Conservation (phyloP, 2,888 invertebrate genomes). For the Sarcophaga rosellei region DNA sequence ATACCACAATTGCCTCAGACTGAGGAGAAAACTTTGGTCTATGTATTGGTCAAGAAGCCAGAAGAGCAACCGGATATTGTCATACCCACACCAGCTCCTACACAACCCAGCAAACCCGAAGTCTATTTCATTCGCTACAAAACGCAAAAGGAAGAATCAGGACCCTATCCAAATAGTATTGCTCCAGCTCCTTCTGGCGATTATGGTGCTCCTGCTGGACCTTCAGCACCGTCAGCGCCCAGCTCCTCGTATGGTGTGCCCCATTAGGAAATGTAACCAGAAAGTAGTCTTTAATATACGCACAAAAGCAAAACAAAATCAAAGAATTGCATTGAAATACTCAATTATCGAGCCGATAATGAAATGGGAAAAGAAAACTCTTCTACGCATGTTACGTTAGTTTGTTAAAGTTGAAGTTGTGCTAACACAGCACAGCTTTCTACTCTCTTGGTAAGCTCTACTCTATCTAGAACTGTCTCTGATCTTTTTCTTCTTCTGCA, state of each 20-base stretch:
- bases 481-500: background rate
- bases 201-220: conserved; percentile 78
- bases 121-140: conserved; percentile 90
- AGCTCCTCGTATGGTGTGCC: conserved; percentile 80
- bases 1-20: conserved; percentile 86
- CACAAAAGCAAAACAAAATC: conserved; percentile 30
- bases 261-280: conserved; percentile 70
- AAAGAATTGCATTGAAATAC: conserved; percentile 17
- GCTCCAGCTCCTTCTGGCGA: conserved; percentile 78
- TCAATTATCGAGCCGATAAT: conserved; percentile 25
- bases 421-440: background rate
- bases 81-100: conserved; percentile 87
- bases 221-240: conserved; percentile 78
- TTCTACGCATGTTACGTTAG: conserved; percentile 39
- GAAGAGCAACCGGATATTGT: conserved; percentile 87
- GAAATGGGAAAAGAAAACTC: conserved; percentile 54
- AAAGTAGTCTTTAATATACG: conserved; percentile 33
- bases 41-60: conserved; percentile 88
- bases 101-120: conserved; percentile 89
- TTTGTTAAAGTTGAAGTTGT: background rate
- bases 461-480: background rate
- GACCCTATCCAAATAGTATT: conserved; percentile 80
- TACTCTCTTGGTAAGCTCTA: conserved; percentile 2
- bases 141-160: conserved; percentile 83
- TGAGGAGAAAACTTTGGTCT: conserved; percentile 89